These are phyloP conservation scores for Chorisops tibialis DNA, from an alignment of 2,888 invertebrate genomes.

Conservation along the genomic window DNA sequence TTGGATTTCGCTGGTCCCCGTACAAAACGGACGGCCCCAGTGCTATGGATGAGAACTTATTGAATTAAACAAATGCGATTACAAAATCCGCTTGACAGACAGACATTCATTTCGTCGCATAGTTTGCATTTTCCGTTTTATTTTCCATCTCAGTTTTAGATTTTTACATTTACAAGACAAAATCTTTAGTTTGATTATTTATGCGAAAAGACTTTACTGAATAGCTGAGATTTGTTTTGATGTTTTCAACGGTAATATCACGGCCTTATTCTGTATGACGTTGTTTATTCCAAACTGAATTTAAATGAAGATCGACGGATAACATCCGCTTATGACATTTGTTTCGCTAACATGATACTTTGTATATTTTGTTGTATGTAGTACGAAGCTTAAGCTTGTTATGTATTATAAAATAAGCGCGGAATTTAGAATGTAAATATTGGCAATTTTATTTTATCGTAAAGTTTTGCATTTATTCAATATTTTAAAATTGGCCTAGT, in stretches of 20 bases:
- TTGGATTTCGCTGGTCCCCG: neutral
- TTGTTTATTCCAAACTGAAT: constrained; percentile 6
- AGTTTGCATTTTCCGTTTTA: neutral
- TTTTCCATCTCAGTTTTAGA: neutral
- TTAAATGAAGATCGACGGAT: constrained; percentile 11
- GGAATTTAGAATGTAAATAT: too few species aligned
- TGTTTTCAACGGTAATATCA: neutral
- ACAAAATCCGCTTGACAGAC: constrained; percentile 14
- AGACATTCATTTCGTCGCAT: neutral
- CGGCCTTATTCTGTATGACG: neutral
- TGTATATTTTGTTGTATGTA: too few species aligned
- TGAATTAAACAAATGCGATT: constrained; percentile 13
- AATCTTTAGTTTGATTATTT: neutral
- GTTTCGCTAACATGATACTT: too few species aligned
- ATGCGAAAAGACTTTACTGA: neutral
- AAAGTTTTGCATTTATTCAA: too few species aligned
- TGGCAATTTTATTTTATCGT: too few species aligned
- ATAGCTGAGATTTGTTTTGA: neutral
- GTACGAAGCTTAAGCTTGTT: too few species aligned
- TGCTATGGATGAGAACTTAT: neutral
- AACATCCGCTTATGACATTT: constrained; percentile 15
- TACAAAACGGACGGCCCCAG: neutral
- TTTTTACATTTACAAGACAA: neutral
- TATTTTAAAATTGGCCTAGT: too few species aligned
- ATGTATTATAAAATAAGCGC: too few species aligned